Conservation (phyloP, 2,797 vertebrate genomes). For the Trematomus bernacchii region DNA sequence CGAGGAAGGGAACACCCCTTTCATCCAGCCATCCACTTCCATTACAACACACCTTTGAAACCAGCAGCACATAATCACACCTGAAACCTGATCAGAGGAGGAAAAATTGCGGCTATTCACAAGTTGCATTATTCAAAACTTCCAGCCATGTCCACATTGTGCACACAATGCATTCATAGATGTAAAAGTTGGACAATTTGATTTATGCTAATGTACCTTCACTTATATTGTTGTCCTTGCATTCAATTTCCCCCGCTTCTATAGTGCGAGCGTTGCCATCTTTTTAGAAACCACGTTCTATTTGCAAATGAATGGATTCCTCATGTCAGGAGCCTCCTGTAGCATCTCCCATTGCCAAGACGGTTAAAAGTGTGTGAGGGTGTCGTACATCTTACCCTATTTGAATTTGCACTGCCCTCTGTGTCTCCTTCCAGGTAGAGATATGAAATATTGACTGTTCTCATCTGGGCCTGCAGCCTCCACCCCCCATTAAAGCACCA, state of each 20-base stretch:
- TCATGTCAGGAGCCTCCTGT: constrained; percentile 41
- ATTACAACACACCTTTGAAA: constrained; percentile 78
- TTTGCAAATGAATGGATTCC: constrained; percentile 70
- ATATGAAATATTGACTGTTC: constrained; percentile 86
- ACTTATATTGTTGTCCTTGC: constrained; percentile 53
- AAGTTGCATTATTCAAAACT: constrained; percentile 55
- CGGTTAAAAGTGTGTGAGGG: constrained; percentile 57
- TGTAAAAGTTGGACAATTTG: constrained; percentile 70
- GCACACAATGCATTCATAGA: constrained; percentile 55
- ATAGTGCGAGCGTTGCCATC: constrained; percentile 43
- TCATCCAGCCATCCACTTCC: constrained; percentile 76
- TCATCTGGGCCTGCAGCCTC: constrained; percentile 71
- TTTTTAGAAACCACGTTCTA: constrained; percentile 46
- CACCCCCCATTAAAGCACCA: constrained; percentile 56
- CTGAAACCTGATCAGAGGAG: constrained; percentile 65
- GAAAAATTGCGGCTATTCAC: constrained; percentile 54
- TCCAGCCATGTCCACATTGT: constrained; percentile 33
- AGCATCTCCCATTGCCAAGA: constrained; percentile 54
- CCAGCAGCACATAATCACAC: constrained; percentile 62
- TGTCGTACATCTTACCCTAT: constrained; percentile 75
- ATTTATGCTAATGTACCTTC: constrained; percentile 72
- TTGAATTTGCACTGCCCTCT: constrained; percentile 81
- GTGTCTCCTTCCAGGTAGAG: constrained; percentile 80
- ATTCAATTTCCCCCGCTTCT: constrained; percentile 56
- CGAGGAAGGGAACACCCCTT: constrained; percentile 67